Evolutionary conservation across 1,140 invertebrate genomes (phyloP).

Genomic region (Elymnias hypermnestra): DNA sequence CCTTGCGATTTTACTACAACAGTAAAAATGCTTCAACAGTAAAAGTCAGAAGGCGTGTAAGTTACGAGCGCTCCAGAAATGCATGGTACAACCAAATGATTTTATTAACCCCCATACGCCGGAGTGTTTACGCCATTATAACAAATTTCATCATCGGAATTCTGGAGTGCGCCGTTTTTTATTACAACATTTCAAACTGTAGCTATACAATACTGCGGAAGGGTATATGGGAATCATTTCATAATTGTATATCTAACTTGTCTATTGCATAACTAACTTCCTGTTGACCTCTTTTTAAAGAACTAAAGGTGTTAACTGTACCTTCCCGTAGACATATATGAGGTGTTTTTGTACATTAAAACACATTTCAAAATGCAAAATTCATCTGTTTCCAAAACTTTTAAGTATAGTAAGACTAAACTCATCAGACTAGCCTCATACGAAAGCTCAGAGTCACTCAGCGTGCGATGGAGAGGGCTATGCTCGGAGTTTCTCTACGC

Average conservation of each 20-base stretch:
- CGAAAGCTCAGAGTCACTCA: too few species aligned
- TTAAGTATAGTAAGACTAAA: too few species aligned
- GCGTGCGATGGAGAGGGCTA: too few species aligned
- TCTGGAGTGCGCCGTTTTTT: slow-evolving; percentile 6
- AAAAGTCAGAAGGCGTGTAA: slow-evolving; percentile 54
- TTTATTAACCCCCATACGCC: slow-evolving; percentile 52
- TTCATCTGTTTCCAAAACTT: too few species aligned
- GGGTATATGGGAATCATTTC: background rate
- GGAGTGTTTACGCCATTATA: slow-evolving; percentile 40
- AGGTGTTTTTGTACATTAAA: too few species aligned
- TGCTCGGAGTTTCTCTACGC: too few species aligned
- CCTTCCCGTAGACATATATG: too few species aligned
- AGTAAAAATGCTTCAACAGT: slow-evolving; percentile 58
- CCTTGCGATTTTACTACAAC: slow-evolving; percentile 62
- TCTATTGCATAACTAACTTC: too few species aligned
- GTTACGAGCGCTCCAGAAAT: slow-evolving; percentile 42
- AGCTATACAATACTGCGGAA: background rate
- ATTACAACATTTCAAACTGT: slow-evolving; percentile 5
- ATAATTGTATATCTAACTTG: background rate
- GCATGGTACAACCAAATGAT: slow-evolving; percentile 47
- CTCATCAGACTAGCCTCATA: too few species aligned
- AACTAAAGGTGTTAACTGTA: too few species aligned
- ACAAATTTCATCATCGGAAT: slow-evolving; percentile 28
- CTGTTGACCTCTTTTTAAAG: too few species aligned
- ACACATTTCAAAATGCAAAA: too few species aligned